Evolutionary conservation across 2,797 vertebrate genomes (phyloP).

Genomic region (Diplodus puntazzo): DNA sequence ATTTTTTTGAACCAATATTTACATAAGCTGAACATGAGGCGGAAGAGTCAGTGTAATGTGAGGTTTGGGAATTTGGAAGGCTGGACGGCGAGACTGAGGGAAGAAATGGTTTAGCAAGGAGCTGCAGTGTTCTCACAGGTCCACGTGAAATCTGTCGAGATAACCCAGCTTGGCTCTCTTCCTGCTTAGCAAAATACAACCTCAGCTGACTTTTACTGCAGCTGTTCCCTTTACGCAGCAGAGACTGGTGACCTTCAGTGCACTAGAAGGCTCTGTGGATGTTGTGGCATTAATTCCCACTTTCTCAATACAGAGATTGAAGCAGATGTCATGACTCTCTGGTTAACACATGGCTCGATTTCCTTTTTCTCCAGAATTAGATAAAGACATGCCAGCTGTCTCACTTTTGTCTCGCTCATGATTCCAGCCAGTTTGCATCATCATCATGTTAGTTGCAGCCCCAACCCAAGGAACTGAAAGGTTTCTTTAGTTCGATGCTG

Average conservation of each 20-base stretch:
- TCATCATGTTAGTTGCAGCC: not conserved
- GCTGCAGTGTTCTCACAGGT: constrained; percentile 62
- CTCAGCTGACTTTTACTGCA: constrained; percentile 22
- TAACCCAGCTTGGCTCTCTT: constrained; percentile 24
- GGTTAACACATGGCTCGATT: constrained; percentile 23
- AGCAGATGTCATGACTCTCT: not conserved
- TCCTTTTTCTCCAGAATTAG: constrained; percentile 6
- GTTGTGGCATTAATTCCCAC: constrained; percentile 3
- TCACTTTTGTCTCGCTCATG: constrained; percentile 7
- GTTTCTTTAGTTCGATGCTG: no score
- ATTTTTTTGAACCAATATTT: constrained; percentile 17
- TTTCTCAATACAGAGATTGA: not conserved
- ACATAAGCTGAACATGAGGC: constrained; percentile 32
- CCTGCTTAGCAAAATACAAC: constrained; percentile 16
- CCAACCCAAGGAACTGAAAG: no score
- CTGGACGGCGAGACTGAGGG: constrained; percentile 8
- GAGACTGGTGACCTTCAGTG: not conserved
- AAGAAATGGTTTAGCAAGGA: constrained; percentile 38
- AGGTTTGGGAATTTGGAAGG: constrained; percentile 19
- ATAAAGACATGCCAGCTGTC: constrained; percentile 10
- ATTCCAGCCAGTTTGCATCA: not conserved
- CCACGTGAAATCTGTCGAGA: constrained; percentile 50
- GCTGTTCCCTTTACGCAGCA: constrained; percentile 11
- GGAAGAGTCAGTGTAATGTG: constrained; percentile 12
- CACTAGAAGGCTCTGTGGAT: not conserved